These are phyloP conservation scores for Muscidifurax raptorellus DNA, from an alignment of 1,140 invertebrate genomes.

Conservation along the genomic window DNA sequence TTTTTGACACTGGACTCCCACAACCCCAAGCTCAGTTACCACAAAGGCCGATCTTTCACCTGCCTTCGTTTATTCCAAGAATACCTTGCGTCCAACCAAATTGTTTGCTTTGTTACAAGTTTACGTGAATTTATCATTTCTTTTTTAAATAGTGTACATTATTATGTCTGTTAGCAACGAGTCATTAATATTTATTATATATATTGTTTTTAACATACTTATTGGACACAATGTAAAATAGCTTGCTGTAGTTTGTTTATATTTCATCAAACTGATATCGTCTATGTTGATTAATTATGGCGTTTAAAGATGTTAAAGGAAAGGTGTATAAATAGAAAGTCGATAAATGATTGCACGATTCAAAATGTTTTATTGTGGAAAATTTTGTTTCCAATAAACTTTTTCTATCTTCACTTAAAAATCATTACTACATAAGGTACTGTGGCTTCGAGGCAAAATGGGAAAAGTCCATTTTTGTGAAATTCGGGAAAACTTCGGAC, in stretches of 20 bases:
- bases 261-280: background rate
- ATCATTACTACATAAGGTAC: background rate
- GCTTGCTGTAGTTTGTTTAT: background rate
- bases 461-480: too few species aligned
- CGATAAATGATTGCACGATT: constrained; percentile 3
- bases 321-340: constrained; percentile 2
- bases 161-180: background rate
- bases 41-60: constrained; percentile 64
- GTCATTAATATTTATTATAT: background rate
- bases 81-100: constrained; percentile 71
- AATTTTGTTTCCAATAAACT: constrained; percentile 2
- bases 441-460: too few species aligned
- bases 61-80: constrained; percentile 67
- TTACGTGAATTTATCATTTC: constrained; percentile 51
- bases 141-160: background rate
- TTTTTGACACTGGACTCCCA: constrained; percentile 59
- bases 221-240: background rate
- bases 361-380: constrained; percentile 30
- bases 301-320: background rate
- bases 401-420: constrained; percentile 17
- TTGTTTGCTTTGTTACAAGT: constrained; percentile 69
- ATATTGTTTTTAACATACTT: background rate
- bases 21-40: constrained; percentile 55
- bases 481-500: too few species aligned
- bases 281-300: background rate